Evolutionary conservation across 2,888 invertebrate species (phyloP), one percentile per base, ranked within the genome.

Genomic region (Cephus pygmeus): DNA sequence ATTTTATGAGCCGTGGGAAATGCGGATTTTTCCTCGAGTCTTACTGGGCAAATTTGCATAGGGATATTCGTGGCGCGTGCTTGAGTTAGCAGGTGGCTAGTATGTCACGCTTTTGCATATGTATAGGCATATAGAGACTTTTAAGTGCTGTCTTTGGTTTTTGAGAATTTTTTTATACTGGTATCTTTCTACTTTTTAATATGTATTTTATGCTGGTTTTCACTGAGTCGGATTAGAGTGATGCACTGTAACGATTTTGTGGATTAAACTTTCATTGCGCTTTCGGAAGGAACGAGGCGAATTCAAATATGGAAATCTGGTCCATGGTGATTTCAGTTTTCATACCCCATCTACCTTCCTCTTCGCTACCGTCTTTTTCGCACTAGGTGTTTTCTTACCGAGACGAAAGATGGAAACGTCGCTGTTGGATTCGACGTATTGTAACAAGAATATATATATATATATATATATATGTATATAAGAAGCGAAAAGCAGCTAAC

Each of bases 1-100:
- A 85, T 84, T 90, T 89, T 89, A 90, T 87, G 87, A 88, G 87
- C 84, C 86, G 84, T 83, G 85, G 82, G 84, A 40, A 15, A 40
- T 40, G 40, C 6, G 40, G 15, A 40, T 40, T 40, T 40, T 40
- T 40, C 6, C 15, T 15, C 6, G 1, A 40, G 40, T 40, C 15
- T 6, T 12, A 36, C 36, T 15, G 4, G 36, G 4, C 6, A 4
- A 4, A 40, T 40, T 15, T 15, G 40, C 6, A 40, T 15, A 6
- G 15, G 40, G 40, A 40, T 40, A 40, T 40, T 40, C 15, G 6
- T 40, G 40, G 15, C 40, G 40, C 6, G 15, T 40, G 40, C 40
- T 6, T 6, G 6, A 40, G 40, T 15, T 15, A 40, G 40, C 40
- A 15, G 15, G 40, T 40, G 15, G 15, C 6, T 40, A 1, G 40